Evolutionary conservation across 2,113 vertebrate species (phyloP), one percentile per base, ranked within the genome.

Genomic region (Calypte anna): DNA sequence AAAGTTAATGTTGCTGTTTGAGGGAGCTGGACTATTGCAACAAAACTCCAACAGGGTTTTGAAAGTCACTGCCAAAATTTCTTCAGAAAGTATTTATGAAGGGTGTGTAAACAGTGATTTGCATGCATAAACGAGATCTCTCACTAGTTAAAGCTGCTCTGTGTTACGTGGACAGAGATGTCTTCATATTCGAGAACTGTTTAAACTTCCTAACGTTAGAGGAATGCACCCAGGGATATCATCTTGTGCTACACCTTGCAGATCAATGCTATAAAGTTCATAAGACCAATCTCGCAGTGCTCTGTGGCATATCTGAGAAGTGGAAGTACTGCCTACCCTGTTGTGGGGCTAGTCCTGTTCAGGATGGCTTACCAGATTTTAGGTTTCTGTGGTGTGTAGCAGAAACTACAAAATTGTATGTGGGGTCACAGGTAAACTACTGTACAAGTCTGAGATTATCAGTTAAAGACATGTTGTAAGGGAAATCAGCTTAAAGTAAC

Each of bases 121-220:
- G 24, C 28, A 38, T 17, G 5, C 8, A 28, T 67, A 30, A 43
- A 70, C 44, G 28, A 50, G 22, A 51, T 70, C n/a, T 68, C 33
- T 58, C 28, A 19, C 33, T 48, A n/a, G 7, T 27, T 61, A 74
- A 88, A 69, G 12, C 7, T 67, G 16, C 9, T 38, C 30, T 5
- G 1, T 48, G 51, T 57, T 66, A 17, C 9, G 3, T 1, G 14
- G 12, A 33, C 3, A 53, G 31, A 8, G 27, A 6, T 6, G 4
- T 33, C 46, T 82, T 78, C 11, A 2, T 38, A 21, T 30, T 70
- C 30, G 72, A 62, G 15, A 91, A 23, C 13, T 3, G 5, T 57
- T 81, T 48, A 33, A 79, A 48, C 5, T 27, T 86, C 44, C 16
- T 58, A 62, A 62, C 1, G 1, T 58, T 53, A 59, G 27, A 77